phyloP scores from a whole-genome alignment of 1,140 invertebrate species.

The Drosophila bocqueti region DNA sequence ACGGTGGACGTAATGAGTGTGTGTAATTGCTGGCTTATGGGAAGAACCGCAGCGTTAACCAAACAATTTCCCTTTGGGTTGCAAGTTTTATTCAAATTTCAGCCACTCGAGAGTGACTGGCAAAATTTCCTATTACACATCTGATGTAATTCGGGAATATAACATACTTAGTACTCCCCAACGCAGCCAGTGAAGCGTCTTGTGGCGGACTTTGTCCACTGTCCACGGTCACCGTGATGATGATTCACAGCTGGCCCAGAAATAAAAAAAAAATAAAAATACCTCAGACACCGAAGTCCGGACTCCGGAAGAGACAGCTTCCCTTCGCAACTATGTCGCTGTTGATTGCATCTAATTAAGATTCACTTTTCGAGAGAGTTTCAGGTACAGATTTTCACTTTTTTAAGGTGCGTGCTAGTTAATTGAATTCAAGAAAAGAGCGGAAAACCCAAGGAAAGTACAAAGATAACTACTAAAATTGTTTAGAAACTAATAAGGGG shows the following conservation, averaged over 20 bases:
- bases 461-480: neutral
- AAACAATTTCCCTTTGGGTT: slow-evolving; percentile 33
- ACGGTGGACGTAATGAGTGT: slow-evolving; percentile 19
- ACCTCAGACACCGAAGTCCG: no score
- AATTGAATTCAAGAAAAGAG: slow-evolving; percentile 34
- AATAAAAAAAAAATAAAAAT: slow-evolving; percentile 2
- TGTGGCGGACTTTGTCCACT: slow-evolving; percentile 11
- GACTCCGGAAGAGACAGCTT: slow-evolving; percentile 41
- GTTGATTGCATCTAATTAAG: slow-evolving; percentile 76
- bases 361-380: slow-evolving; percentile 47
- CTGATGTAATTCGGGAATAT: slow-evolving; percentile 56
- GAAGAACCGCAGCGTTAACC: slow-evolving; percentile 32
- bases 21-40: slow-evolving; percentile 61
- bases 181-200: slow-evolving; percentile 53
- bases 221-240: slow-evolving; percentile 12
- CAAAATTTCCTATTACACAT: slow-evolving; percentile 29
- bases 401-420: slow-evolving; percentile 53
- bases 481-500: neutral
- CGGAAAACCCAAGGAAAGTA: slow-evolving; percentile 12
- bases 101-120: slow-evolving; percentile 53
- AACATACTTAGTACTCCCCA: neutral
- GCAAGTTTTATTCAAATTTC: slow-evolving; percentile 45
- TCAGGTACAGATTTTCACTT: slow-evolving; percentile 66
- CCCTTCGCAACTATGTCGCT: slow-evolving; percentile 30
- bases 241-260: slow-evolving; percentile 26